Evolutionary conservation across 2,888 invertebrate genomes (phyloP).

Genomic region (Odiellus spinosus): DNA sequence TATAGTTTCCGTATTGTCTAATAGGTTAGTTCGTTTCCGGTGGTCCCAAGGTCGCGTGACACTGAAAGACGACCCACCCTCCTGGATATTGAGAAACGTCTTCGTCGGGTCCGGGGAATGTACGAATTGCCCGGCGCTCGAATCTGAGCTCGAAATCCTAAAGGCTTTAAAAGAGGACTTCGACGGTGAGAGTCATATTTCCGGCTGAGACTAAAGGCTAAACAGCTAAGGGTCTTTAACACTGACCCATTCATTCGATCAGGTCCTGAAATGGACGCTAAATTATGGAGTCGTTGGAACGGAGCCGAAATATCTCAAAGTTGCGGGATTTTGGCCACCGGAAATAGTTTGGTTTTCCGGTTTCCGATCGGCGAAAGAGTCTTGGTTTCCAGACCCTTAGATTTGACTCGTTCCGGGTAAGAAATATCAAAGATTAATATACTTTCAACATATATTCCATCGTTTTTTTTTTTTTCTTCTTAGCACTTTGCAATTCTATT

Average conservation of each 20-base stretch:
- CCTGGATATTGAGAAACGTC: constrained; percentile 33
- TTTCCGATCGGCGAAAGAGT: constrained; percentile 26
- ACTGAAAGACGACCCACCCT: constrained; percentile 25
- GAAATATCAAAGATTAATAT: too few species aligned
- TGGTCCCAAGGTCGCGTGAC: constrained; percentile 30
- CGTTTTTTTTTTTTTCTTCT: too few species aligned
- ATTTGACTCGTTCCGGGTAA: constrained; percentile 28
- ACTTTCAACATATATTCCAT: too few species aligned
- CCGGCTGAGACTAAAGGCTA: too few species aligned
- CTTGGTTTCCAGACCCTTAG: constrained; percentile 26
- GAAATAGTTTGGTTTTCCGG: constrained; percentile 26
- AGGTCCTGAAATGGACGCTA: neutral
- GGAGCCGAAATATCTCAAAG: constrained; percentile 24
- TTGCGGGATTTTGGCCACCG: constrained; percentile 28
- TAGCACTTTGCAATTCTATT: constrained; percentile 31
- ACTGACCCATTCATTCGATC: neutral
- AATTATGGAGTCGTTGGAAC: constrained; percentile 20
- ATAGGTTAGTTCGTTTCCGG: constrained; percentile 29
- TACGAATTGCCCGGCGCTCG: too few species aligned
- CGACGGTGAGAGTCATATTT: too few species aligned
- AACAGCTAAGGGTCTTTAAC: too few species aligned
- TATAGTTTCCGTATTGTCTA: too few species aligned
- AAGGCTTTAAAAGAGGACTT: too few species aligned
- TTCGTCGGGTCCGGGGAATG: constrained; percentile 28
- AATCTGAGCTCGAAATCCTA: too few species aligned